Evolutionary conservation across 2,888 invertebrate species (phyloP).

Genomic region (Tridacna gigas): DNA sequence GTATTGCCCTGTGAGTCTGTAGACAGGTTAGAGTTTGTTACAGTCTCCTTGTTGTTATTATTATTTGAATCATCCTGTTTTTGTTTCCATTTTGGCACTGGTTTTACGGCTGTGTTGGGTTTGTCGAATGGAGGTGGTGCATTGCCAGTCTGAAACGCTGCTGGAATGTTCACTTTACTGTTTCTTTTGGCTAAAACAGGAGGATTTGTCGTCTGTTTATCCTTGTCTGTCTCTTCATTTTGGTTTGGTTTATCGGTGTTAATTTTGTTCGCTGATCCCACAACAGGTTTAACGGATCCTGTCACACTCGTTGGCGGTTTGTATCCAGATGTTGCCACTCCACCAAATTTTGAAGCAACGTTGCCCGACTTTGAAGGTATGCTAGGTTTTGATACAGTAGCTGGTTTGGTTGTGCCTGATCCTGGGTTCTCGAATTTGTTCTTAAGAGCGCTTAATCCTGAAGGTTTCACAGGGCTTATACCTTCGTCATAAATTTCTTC

Average conservation of each 20-base stretch:
- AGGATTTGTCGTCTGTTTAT: not conserved
- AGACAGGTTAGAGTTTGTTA: constrained; percentile 15
- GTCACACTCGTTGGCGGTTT: not conserved
- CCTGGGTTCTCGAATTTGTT: constrained; percentile 17
- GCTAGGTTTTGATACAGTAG: constrained; percentile 11
- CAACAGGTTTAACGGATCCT: constrained; percentile 2
- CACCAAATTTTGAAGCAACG: constrained; percentile 20
- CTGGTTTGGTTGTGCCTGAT: not conserved
- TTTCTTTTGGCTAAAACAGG: constrained; percentile 28
- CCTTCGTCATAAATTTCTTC: constrained; percentile 26
- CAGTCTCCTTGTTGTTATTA: constrained; percentile 32
- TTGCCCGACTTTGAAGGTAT: constrained; percentile 1
- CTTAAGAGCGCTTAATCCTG: constrained; percentile 24
- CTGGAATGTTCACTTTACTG: constrained; percentile 45
- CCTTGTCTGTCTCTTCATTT: not conserved
- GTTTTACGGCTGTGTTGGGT: constrained; percentile 36
- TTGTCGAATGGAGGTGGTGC: constrained; percentile 25
- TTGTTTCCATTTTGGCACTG: constrained; percentile 30
- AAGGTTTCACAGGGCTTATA: not conserved
- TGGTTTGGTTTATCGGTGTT: not conserved
- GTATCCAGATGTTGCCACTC: not conserved
- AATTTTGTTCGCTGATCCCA: constrained; percentile 5
- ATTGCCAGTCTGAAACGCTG: constrained; percentile 21
- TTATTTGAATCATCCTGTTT: constrained; percentile 32
- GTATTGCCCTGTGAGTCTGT: not conserved